Percentiles rank a stretch among this genome's conserved stretches.
Conservation (phyloP, 2,888 invertebrate genomes). For the Stenurella melanura region DNA sequence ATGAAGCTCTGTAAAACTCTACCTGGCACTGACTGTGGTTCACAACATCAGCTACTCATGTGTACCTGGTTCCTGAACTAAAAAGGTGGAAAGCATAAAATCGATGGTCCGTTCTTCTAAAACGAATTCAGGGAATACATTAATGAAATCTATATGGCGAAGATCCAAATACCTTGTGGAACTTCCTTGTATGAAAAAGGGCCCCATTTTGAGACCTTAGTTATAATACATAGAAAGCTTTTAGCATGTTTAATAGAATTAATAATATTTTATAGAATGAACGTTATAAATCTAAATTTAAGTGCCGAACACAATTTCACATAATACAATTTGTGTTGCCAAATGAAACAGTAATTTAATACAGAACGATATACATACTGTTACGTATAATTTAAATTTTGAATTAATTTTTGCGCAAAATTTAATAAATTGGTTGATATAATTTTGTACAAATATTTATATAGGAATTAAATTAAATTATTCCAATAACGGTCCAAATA, state of each 20-base stretch:
- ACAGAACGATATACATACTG: not conserved
- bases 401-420: not conserved
- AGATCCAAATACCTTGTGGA: no score
- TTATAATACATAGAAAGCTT: not conserved
- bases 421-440: not conserved
- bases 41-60: no score
- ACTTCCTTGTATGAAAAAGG: no score
- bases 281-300: not conserved
- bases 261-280: not conserved
- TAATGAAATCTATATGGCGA: no score
- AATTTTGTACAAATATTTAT: not conserved
- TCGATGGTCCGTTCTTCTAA: no score
- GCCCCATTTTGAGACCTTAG: no score
- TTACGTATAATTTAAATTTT: not conserved
- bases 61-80: no score
- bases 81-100: no score
- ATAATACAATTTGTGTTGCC: not conserved
- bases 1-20: no score
- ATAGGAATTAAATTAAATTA: not conserved
- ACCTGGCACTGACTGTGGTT: no score
- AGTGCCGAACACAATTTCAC: not conserved
- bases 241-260: not conserved
- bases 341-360: conserved; percentile 5
- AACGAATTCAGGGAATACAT: no score
- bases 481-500: not conserved